Evolutionary conservation across 1,140 invertebrate genomes (phyloP).

Genomic region (Cryptotermes secundus): DNA sequence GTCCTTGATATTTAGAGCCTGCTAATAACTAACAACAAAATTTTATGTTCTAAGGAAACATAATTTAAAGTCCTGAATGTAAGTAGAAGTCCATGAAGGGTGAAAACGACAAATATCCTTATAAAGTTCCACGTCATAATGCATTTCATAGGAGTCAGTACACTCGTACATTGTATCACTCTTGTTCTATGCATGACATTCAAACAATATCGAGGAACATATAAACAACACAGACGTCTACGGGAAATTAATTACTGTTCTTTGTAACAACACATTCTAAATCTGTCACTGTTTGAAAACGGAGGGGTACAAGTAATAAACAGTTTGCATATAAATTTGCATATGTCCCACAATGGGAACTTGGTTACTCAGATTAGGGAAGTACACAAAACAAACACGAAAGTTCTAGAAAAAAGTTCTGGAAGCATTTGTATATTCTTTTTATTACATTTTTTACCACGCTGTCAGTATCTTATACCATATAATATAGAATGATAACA

Average conservation of each 20-base stretch:
- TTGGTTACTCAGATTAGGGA: background rate
- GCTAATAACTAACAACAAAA: too few species aligned
- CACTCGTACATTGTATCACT: background rate
- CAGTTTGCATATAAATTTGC: background rate
- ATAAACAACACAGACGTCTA: background rate
- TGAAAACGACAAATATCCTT: too few species aligned
- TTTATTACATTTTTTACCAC: too few species aligned
- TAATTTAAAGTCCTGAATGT: too few species aligned
- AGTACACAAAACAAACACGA: background rate
- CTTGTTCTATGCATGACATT: background rate
- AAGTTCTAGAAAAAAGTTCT: background rate
- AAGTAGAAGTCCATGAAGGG: too few species aligned
- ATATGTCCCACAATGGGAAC: background rate
- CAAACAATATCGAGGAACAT: background rate
- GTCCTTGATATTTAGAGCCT: too few species aligned
- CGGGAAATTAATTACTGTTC: background rate
- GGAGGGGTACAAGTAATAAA: background rate
- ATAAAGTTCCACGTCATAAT: too few species aligned
- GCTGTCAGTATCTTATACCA: too few species aligned
- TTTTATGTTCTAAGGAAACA: too few species aligned
- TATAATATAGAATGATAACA: too few species aligned
- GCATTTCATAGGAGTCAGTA: too few species aligned
- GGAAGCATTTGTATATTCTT: background rate
- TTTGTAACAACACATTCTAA: background rate
- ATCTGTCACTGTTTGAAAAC: background rate